Conservation (phyloP, 2,113 vertebrate genomes). For the Ardeotis arabs region DNA sequence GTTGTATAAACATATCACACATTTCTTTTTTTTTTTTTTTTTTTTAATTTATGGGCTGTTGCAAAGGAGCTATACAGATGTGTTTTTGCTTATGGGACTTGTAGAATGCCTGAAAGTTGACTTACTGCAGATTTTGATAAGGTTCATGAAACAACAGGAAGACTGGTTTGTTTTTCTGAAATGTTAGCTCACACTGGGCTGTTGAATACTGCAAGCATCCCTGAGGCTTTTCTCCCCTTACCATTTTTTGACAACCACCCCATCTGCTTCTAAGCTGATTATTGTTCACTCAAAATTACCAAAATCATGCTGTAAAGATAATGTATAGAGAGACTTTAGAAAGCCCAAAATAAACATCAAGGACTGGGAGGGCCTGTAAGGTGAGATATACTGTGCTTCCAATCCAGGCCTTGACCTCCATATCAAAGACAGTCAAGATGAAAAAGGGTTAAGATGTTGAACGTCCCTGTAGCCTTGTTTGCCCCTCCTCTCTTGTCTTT, state of each 20-base stretch:
- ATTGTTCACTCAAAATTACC: neutral
- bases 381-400: neutral
- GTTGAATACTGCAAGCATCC: slow-evolving; percentile 22
- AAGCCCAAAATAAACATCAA: neutral
- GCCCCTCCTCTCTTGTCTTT: neutral
- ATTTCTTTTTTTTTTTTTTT: neutral
- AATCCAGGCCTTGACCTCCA: neutral
- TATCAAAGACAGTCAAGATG: neutral
- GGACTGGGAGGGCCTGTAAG: neutral
- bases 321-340: neutral
- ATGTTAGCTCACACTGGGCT: slow-evolving; percentile 12
- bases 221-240: neutral
- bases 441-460: neutral
- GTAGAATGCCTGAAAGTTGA: slow-evolving; percentile 5
- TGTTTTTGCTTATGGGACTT: neutral
- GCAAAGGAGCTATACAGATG: neutral
- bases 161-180: neutral
- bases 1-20: neutral
- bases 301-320: neutral
- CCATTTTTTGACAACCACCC: neutral
- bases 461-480: neutral
- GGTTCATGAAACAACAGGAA: slow-evolving; percentile 13
- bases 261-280: slow-evolving; percentile 12
- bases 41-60: neutral
- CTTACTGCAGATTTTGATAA: slow-evolving; percentile 40